Evolutionary conservation across 2,113 vertebrate genomes (phyloP).

Genomic region (Tragelaphus scriptus): DNA sequence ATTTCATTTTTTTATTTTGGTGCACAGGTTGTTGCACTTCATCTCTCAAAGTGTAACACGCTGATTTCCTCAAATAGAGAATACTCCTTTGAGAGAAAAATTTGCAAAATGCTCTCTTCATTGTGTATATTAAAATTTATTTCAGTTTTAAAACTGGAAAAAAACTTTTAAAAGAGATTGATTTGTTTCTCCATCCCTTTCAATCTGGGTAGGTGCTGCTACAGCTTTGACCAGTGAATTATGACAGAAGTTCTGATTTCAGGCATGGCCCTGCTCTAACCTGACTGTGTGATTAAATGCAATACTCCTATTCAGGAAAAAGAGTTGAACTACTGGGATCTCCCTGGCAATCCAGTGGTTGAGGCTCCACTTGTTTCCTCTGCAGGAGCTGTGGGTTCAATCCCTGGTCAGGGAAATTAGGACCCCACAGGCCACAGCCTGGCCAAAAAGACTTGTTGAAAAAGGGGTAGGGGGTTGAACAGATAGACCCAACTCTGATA

Average conservation of each 20-base stretch:
- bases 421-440: not conserved
- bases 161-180: not conserved
- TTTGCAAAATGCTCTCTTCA: slow-evolving; percentile 76
- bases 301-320: not conserved
- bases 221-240: not conserved
- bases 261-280: not conserved
- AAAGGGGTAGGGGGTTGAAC: not conserved
- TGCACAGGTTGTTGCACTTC: slow-evolving; percentile 84
- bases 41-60: slow-evolving; percentile 81
- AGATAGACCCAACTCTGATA: not conserved
- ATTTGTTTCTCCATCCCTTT: not conserved
- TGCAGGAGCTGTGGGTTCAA: not conserved
- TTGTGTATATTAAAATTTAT: slow-evolving; percentile 81
- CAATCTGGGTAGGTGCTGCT: not conserved
- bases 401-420: not conserved
- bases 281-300: not conserved
- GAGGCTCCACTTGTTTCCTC: not conserved
- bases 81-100: slow-evolving; percentile 62
- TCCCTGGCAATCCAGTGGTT: not conserved
- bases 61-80: slow-evolving; percentile 77
- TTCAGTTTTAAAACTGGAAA: slow-evolving; percentile 79
- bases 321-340: not conserved
- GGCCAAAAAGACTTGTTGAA: not conserved
- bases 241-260: not conserved
- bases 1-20: slow-evolving; percentile 88